Percentiles rank a stretch among this genome's conserved stretches.
These are phyloP conservation scores for Anastrepha ludens DNA, from an alignment of 1,140 invertebrate species.

Conservation along the genomic window DNA sequence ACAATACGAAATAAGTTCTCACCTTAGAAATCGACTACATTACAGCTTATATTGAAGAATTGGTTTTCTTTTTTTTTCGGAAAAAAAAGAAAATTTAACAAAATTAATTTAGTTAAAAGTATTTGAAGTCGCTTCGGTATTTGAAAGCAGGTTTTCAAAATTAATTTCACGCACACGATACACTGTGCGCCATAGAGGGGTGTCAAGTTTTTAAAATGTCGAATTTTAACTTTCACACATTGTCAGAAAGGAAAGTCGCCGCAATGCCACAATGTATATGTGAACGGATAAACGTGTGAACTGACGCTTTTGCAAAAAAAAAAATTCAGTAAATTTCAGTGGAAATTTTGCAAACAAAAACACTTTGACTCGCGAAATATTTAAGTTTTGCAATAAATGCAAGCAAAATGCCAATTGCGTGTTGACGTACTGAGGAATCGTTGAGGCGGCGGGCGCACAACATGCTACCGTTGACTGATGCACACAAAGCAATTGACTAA, in stretches of 20 bases:
- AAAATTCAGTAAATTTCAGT: background rate
- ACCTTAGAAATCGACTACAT: no score
- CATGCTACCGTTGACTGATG: background rate
- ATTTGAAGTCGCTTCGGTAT: no score
- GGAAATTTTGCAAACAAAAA: slow-evolving; percentile 18
- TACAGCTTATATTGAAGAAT: no score
- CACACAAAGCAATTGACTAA: background rate
- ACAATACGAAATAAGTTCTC: no score
- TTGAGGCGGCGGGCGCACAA: background rate
- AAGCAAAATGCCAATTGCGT: background rate
- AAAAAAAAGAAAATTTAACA: no score
- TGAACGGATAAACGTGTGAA: slow-evolving; percentile 5
- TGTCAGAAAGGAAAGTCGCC: background rate
- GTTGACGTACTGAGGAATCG: slow-evolving; percentile 8
- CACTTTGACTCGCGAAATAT: background rate
- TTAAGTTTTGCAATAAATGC: background rate
- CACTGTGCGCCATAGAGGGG: background rate
- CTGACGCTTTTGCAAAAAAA: background rate
- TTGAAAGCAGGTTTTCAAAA: no score
- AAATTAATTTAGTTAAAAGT: no score
- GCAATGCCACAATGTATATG: background rate
- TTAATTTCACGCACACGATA: background rate
- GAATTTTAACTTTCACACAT: background rate
- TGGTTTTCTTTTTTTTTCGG: no score
- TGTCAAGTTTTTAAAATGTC: background rate